Conservation (phyloP, 2,113 vertebrate species). For the Pterocles gutturalis region DNA sequence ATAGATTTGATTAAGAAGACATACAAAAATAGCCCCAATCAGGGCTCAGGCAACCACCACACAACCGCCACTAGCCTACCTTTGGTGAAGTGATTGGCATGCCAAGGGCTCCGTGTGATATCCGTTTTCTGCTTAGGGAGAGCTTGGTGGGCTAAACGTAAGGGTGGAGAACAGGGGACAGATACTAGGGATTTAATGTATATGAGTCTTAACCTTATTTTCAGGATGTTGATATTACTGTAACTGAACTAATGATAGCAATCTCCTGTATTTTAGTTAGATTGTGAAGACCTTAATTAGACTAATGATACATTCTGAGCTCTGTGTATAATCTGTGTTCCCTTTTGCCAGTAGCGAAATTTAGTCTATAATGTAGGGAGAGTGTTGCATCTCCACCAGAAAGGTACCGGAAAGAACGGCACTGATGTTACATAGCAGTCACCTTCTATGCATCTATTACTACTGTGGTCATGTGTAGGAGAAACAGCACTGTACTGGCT, state of each 20-base stretch:
- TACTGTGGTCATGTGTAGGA: background rate
- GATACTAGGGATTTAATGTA: background rate
- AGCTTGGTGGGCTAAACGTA: background rate
- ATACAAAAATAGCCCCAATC: background rate
- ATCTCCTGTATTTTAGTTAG: background rate
- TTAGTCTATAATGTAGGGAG: background rate
- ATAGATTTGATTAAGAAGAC: background rate
- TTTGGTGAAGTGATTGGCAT: background rate
- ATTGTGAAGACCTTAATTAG: background rate
- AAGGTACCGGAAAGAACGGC: background rate
- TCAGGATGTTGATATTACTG: background rate
- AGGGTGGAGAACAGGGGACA: background rate
- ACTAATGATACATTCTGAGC: background rate
- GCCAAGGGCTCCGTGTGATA: background rate
- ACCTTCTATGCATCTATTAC: background rate
- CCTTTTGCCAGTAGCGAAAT: background rate
- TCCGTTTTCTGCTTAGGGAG: background rate
- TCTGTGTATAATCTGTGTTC: background rate
- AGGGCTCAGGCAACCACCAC: background rate
- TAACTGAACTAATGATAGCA: background rate
- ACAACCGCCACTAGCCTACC: background rate
- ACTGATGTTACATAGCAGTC: background rate
- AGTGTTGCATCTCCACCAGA: background rate
- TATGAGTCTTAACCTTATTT: background rate
- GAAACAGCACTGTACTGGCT: background rate